These are phyloP conservation scores for Furcula furcula DNA, from an alignment of 2,888 invertebrate species.

Conservation along the genomic window DNA sequence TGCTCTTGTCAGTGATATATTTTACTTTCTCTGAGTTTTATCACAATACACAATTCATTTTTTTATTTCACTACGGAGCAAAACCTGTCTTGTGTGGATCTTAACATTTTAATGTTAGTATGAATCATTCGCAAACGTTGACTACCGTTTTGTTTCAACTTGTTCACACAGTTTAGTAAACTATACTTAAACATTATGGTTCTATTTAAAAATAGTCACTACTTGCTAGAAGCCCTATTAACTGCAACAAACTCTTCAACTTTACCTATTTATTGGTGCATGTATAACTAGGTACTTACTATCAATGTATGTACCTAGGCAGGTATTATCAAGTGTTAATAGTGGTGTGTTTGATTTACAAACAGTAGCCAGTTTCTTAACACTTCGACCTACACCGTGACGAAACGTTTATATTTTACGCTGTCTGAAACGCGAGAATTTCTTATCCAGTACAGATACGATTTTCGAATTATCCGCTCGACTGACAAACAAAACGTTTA, in stretches of 20 bases:
- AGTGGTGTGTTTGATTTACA: conserved; percentile 34
- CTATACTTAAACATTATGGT: conserved; percentile 9
- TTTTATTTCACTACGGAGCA: conserved; percentile 18
- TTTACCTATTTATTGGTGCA: too few species aligned
- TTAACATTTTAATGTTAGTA: conserved; percentile 16
- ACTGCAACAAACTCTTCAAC: neutral
- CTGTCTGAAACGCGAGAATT: conserved; percentile 49
- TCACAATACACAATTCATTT: conserved; percentile 25
- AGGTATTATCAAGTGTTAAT: conserved; percentile 15
- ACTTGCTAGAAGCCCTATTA: neutral
- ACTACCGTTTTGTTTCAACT: neutral
- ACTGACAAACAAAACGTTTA: conserved; percentile 2
- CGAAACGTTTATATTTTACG: conserved; percentile 47
- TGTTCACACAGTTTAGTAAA: conserved; percentile 3
- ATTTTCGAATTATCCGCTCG: conserved; percentile 10
- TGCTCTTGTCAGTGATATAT: too few species aligned
- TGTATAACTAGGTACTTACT: too few species aligned
- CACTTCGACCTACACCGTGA: conserved; percentile 34
- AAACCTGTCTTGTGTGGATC: conserved; percentile 15
- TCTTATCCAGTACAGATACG: conserved; percentile 22
- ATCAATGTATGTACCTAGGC: conserved; percentile 1
- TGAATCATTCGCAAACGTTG: conserved; percentile 5
- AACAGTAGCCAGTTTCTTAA: conserved; percentile 46
- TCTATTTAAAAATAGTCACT: conserved; percentile 7
- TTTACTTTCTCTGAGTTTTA: conserved; percentile 55